These are phyloP conservation scores for Syrphus vitripennis DNA, from an alignment of 2,888 invertebrate genomes.

Conservation along the genomic window DNA sequence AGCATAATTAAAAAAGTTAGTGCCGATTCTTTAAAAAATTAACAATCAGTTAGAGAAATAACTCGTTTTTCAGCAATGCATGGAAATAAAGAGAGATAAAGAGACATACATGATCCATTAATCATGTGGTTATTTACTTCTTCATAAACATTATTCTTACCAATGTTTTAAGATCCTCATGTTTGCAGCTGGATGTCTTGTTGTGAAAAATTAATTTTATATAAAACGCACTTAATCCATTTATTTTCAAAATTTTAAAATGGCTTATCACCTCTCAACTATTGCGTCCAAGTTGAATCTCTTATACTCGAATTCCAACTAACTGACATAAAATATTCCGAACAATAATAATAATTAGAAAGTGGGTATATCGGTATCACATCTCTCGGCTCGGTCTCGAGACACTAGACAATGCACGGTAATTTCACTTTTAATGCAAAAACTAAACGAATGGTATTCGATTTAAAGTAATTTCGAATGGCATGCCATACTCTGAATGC, in stretches of 20 bases:
- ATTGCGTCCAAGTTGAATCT: neutral
- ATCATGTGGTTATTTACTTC: too few relatives aligned
- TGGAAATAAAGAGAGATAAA: too few relatives aligned
- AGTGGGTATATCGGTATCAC: conserved; percentile 45
- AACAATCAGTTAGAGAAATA: too few relatives aligned
- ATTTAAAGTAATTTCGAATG: conserved; percentile 33
- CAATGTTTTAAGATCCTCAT: conserved; percentile 79
- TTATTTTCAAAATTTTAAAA: neutral
- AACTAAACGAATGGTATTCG: conserved; percentile 32
- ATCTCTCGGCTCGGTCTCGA: conserved; percentile 1
- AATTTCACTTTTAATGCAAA: conserved; percentile 67
- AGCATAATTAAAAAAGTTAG: too few relatives aligned
- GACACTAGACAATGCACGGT: conserved; percentile 15
- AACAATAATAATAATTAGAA: conserved; percentile 51
- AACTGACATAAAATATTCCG: neutral
- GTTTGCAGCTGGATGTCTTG: conserved; percentile 25
- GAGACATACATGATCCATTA: neutral
- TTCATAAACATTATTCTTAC: conserved; percentile 74
- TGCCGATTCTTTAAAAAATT: too few relatives aligned
- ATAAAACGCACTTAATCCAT: neutral
- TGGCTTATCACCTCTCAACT: neutral
- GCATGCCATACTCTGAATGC: conserved; percentile 19
- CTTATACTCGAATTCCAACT: neutral
- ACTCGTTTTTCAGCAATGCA: too few relatives aligned
- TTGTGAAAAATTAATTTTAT: neutral